Conservation (phyloP, 53 echinoderm and acorn worm species). For the Mesocentrotus franciscanus region DNA sequence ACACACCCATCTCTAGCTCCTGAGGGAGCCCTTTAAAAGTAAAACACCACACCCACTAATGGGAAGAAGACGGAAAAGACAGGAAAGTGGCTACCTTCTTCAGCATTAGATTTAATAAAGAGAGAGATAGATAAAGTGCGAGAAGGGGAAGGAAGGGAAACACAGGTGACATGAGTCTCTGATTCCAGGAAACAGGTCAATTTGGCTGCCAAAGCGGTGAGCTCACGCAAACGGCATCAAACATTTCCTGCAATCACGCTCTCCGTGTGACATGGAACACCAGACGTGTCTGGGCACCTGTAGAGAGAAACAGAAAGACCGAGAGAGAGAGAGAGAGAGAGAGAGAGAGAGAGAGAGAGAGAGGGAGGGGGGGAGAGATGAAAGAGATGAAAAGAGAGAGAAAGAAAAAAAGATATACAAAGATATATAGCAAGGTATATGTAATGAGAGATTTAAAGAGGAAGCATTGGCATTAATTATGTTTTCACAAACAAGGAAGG, state of each 20-base stretch:
- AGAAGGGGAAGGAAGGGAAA: background rate
- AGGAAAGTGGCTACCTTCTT: constrained; percentile 23
- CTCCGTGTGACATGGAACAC: constrained; percentile 13
- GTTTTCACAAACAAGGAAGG: background rate
- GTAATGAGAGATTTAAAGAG: background rate
- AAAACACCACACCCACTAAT: constrained; percentile 23
- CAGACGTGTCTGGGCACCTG: constrained; percentile 54
- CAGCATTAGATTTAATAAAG: background rate
- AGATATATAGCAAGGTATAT: background rate
- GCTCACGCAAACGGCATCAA: constrained; percentile 65
- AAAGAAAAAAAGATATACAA: background rate
- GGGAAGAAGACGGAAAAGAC: background rate
- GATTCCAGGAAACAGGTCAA: constrained; percentile 60
- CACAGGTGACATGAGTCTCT: constrained; percentile 60
- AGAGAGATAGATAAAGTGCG: background rate
- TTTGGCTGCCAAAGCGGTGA: constrained; percentile 56
- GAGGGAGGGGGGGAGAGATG: background rate
- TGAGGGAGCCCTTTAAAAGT: constrained; percentile 4
- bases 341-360: background rate
- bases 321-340: background rate
- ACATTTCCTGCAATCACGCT: constrained; percentile 64
- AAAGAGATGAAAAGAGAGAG: background rate
- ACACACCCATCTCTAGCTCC: constrained; percentile 15
- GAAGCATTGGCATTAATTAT: background rate
- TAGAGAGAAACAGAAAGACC: background rate